These are phyloP conservation scores for Hydropotes inermis DNA, from an alignment of 2,113 vertebrate species.

Conservation along the genomic window DNA sequence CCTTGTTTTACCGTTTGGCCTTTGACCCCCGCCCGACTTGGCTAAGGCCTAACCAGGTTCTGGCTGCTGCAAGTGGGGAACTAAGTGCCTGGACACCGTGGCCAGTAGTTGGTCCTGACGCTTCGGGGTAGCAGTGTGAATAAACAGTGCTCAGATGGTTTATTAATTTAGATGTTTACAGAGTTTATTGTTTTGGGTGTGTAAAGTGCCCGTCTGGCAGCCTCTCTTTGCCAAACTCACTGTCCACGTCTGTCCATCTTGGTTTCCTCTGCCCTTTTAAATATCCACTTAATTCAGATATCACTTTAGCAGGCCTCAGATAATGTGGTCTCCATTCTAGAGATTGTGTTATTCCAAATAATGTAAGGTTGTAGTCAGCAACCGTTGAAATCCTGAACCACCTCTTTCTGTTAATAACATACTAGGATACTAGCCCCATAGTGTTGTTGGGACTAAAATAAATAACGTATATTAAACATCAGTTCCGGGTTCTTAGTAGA, in stretches of 20 bases:
- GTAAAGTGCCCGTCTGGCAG: neutral
- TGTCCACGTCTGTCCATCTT: neutral
- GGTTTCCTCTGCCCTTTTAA: neutral
- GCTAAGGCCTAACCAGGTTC: neutral
- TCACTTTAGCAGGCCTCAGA: neutral
- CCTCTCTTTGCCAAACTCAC: neutral
- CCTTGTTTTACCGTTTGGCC: neutral
- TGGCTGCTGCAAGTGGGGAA: neutral
- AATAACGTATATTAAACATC: neutral
- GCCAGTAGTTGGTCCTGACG: neutral
- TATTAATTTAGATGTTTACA: neutral
- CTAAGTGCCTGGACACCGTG: fast-evolving
- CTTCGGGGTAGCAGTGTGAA: neutral
- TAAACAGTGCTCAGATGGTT: neutral
- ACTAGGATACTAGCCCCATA: neutral
- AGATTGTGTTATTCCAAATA: neutral
- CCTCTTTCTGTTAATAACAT: neutral
- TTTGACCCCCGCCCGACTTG: neutral
- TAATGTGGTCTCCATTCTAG: neutral
- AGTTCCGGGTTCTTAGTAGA: neutral
- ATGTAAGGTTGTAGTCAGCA: neutral
- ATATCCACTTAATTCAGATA: neutral
- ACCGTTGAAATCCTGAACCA: neutral
- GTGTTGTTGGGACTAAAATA: neutral
- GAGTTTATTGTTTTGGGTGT: neutral